Percentiles rank a stretch among this genome's conserved stretches.
These are phyloP conservation scores for Drosophila pruinosa DNA, from an alignment of 1,140 invertebrate species.

Conservation along the genomic window DNA sequence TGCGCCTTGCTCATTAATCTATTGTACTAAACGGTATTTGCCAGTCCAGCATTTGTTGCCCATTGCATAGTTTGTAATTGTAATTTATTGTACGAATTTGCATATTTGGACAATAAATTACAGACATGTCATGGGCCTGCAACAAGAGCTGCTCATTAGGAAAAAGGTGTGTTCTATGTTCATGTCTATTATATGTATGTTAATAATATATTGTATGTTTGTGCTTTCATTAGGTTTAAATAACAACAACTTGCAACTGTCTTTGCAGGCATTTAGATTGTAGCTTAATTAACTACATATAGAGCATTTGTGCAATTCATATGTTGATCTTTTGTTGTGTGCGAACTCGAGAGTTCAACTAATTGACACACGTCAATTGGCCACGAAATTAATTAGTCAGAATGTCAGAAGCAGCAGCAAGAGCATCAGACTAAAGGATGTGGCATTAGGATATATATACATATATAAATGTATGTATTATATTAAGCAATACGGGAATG, in stretches of 20 bases:
- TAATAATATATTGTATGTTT: background rate
- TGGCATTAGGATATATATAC: background rate
- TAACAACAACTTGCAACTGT: background rate
- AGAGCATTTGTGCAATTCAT: background rate
- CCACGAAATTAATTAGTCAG: constrained; percentile 50
- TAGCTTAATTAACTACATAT: constrained; percentile 3
- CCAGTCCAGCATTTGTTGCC: background rate
- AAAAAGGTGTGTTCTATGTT: background rate
- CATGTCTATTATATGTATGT: background rate
- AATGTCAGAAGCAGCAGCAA: constrained; percentile 11
- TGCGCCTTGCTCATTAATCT: background rate
- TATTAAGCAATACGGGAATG: background rate
- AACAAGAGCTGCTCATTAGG: background rate
- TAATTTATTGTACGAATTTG: background rate
- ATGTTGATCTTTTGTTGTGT: background rate
- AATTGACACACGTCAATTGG: constrained; percentile 69
- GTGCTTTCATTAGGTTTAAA: background rate
- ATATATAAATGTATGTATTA: too few relatives aligned
- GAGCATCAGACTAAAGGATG: background rate
- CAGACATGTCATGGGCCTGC: background rate
- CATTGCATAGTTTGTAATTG: background rate
- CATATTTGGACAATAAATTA: constrained; percentile 18
- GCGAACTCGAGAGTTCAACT: background rate
- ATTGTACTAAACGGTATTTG: background rate
- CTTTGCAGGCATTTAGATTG: background rate